Evolutionary conservation across 2,113 vertebrate species (phyloP), one percentile per base, ranked within the genome.

Genomic region (Struthidea cinerea): DNA sequence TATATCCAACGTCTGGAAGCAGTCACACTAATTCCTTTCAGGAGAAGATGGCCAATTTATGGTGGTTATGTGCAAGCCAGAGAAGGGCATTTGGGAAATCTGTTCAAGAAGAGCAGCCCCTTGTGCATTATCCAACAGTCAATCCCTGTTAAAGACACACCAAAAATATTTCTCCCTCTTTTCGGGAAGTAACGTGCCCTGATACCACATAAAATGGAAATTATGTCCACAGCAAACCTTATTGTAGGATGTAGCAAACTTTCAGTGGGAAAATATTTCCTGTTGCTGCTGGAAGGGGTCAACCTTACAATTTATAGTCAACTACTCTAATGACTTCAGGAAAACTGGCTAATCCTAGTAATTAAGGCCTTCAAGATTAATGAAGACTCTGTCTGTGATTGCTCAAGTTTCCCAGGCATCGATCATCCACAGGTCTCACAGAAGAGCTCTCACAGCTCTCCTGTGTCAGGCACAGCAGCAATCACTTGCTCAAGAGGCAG

Each of bases 321-420:
- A 41, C 87, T 41, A 35, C 33, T 85, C 22, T 49, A 94, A 89
- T 18, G 32, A 86, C 53, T 71, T 33, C 80, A 57, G 56, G 64
- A 96, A 87, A 70, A 77, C n/a, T 85, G 33, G 47, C 69, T 81
- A 53, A 89, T 68, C 68, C 71, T 84, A 76, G 23, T 92, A 95
- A 94, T 92, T 71, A 97, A 68, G 52, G 68, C n/a, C 41, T 84
- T 87, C 55, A 89, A 79, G 53, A 84, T 92, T 93, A 86, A 89
- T 79, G 76, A 90, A 76, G 52, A 22, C 57, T n/a, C 70, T 59
- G 41, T 20, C 57, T 39, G 69, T 73, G 85, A 93, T 60, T 84
- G 82, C 57, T 89, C 49, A 73, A 52, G 76, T 77, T 78, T 89
- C 70, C 68, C 67, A 64, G 32, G 42, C 75, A 77, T 70, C 32